Percentiles rank a stretch among this genome's conserved stretches.
Conservation (phyloP, 2,797 vertebrate species). For the Amblyraja radiata region DNA sequence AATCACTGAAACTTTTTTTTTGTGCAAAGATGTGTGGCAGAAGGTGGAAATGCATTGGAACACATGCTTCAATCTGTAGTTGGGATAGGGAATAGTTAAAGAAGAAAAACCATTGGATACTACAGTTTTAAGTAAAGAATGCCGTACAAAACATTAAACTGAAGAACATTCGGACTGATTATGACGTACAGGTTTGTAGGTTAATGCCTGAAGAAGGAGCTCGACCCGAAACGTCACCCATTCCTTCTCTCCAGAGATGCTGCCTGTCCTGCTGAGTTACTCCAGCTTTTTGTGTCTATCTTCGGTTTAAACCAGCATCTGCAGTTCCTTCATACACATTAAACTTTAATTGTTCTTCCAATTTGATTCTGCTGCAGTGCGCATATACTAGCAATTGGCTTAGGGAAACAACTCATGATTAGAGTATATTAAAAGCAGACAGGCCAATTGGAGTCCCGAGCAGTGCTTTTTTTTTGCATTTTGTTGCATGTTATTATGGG, state of each 20-base stretch:
- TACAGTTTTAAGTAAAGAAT: neutral
- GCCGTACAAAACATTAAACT: neutral
- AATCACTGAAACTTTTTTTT: neutral
- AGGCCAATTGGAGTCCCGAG: neutral
- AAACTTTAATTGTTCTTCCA: neutral
- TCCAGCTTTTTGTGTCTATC: too few relatives aligned
- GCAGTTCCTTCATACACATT: too few relatives aligned
- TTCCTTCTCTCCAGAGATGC: too few relatives aligned
- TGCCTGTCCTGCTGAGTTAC: too few relatives aligned
- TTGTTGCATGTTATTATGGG: neutral
- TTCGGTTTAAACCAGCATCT: too few relatives aligned
- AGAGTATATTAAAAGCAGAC: neutral
- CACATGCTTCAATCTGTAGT: neutral
- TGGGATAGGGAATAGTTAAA: neutral
- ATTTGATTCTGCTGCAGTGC: neutral
- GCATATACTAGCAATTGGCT: neutral
- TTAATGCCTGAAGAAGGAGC: too few relatives aligned
- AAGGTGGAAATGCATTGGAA: neutral
- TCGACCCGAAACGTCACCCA: too few relatives aligned
- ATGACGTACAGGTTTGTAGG: too few relatives aligned
- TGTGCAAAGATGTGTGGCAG: neutral
- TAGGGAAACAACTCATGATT: neutral
- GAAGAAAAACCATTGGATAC: neutral
- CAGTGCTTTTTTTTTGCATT: slow-evolving; percentile 7
- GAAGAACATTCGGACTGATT: too few relatives aligned